Evolutionary conservation across 2,888 invertebrate genomes (phyloP), one percentile per base, ranked within the genome.

Genomic region (Orthonychiurus folsomi): DNA sequence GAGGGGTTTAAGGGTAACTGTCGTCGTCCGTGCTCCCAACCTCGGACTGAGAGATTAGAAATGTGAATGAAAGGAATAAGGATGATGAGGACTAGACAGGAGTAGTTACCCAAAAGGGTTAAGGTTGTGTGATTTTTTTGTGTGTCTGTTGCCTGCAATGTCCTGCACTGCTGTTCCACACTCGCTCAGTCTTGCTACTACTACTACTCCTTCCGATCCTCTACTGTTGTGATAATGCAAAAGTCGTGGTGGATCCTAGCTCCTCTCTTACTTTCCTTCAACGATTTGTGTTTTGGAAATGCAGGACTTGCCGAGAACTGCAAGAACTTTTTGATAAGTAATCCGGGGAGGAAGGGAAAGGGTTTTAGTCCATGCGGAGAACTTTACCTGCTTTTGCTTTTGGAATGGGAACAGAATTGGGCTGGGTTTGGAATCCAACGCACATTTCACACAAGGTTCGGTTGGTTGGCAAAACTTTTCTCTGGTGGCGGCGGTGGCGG

Each of bases 281-380:
- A n/a, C 37, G 37, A 37, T 37, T 37, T 37, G 15, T 15, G 37
- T 15, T 37, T n/a, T 15, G 15, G 37, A 37, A 37, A 37, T 37
- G 37, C 37, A 37, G 37, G 15, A 15, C 37, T 37, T 5, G 37
- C 9, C 15, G 37, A 5, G 37, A 37, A n/a, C 9, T 37, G 37
- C 37, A 37, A 37, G 37, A 37, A 37, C 37, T 37, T 37, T 37
- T 37, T 37, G 37, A 37, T 37, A 37, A 37, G 37, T 37, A 37
- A 37, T 37, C 37, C 37, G 37, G 15, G 15, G 37, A 37, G 37
- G 9, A 37, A 37, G 15, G 15, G 37, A 5, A 37, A 37, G 37
- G n/a, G n/a, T n/a, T n/a, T n/a, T n/a, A n/a, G n/a, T n/a, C n/a
- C 37, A 37, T 9, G 37, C 5, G 9, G 37, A 37, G 37, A 37